A percentile compares a stretch with the other conserved stretches of the same genome.
phyloP scores from a whole-genome alignment of 2,888 invertebrate species.

The Tetragnatha montana region DNA sequence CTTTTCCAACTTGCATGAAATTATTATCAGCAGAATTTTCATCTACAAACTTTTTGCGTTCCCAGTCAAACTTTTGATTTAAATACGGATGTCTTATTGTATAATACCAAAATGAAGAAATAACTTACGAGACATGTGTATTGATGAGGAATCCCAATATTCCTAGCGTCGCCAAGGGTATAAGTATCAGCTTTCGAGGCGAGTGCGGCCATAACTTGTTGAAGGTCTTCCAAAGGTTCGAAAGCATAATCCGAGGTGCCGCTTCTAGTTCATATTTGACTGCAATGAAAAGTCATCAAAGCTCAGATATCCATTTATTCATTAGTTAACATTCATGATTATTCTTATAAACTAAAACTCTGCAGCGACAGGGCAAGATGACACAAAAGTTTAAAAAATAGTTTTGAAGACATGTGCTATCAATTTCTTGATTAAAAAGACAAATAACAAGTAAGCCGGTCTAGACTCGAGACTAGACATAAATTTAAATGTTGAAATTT shows the following conservation, averaged over 20 bases:
- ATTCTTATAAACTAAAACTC: too few species aligned
- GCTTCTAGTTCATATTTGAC: constrained; percentile 30
- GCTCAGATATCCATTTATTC: too few species aligned
- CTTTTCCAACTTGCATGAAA: too few species aligned
- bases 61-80: neutral
- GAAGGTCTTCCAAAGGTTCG: constrained; percentile 25
- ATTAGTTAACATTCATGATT: too few species aligned
- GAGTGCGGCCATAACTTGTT: constrained; percentile 13
- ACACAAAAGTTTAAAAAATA: too few species aligned
- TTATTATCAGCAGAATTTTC: neutral
- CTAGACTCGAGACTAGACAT: too few species aligned
- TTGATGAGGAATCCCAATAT: constrained; percentile 62
- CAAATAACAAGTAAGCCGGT: too few species aligned
- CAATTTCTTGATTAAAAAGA: too few species aligned
- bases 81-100: neutral
- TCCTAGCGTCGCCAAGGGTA: constrained; percentile 42
- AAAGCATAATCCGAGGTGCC: constrained; percentile 50
- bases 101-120: neutral
- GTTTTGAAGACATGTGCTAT: too few species aligned
- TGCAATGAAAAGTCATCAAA: constrained; percentile 12
- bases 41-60: neutral
- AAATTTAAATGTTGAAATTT: too few species aligned
- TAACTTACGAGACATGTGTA: constrained; percentile 58
- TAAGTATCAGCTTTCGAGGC: constrained; percentile 24
- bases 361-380: too few species aligned